phyloP scores from a whole-genome alignment of 2,113 vertebrate species.

The Lethenteron reissneri region DNA sequence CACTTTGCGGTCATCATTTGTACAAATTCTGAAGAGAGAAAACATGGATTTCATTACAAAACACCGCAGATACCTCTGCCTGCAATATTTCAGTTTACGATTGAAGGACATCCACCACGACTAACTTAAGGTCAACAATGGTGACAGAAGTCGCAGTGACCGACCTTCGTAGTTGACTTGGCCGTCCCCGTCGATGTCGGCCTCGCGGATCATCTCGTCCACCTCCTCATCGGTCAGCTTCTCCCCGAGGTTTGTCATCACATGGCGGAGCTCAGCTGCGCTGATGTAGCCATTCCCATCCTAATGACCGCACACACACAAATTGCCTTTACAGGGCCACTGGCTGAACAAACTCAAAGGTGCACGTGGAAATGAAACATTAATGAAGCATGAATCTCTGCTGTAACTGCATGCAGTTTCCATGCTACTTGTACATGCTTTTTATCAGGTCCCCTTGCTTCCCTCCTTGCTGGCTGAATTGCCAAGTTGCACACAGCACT shows the following conservation, averaged over 20 bases:
- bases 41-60: not conserved
- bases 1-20: constrained; percentile 86
- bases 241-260: constrained; percentile 71
- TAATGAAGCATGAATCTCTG: too few relatives aligned
- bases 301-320: constrained; percentile 15
- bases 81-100: too few relatives aligned
- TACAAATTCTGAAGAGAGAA: constrained; percentile 43
- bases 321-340: too few relatives aligned
- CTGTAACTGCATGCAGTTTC: too few relatives aligned
- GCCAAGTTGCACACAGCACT: too few relatives aligned
- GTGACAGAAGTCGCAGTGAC: constrained; percentile 6
- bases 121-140: not conserved
- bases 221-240: constrained; percentile 68
- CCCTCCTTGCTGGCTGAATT: too few relatives aligned
- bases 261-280: constrained; percentile 51
- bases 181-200: constrained; percentile 57
- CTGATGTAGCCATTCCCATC: constrained; percentile 70
- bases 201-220: constrained; percentile 70
- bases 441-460: too few relatives aligned
- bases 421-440: too few relatives aligned
- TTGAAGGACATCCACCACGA: not conserved
- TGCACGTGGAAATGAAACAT: too few relatives aligned
- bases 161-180: constrained; percentile 76
- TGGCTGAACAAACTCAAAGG: too few relatives aligned
- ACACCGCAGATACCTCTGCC: too few relatives aligned